phyloP scores from a whole-genome alignment of 92 coral and sea anemone genomes.

The Palythoa grandis region DNA sequence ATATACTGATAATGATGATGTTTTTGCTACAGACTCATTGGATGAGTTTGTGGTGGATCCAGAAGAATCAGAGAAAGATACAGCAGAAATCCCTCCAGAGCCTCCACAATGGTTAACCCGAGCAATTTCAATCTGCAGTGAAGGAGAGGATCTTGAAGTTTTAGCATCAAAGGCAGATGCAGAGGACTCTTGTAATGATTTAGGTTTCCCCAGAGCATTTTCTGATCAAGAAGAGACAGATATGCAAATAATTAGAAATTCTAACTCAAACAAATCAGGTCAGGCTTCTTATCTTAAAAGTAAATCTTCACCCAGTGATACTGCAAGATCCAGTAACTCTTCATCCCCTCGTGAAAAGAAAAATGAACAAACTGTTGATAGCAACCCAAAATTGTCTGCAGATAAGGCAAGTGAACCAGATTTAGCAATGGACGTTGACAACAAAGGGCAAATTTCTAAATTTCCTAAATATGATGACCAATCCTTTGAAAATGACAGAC shows the following conservation, averaged over 20 bases:
- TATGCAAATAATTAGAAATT: background rate
- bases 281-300: background rate
- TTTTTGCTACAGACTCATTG: slow-evolving; percentile 46
- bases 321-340: background rate
- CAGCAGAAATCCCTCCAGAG: slow-evolving; percentile 20
- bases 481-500: background rate
- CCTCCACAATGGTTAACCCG: slow-evolving; percentile 87
- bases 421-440: background rate
- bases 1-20: slow-evolving; percentile 52
- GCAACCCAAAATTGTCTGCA: background rate
- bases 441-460: background rate
- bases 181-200: slow-evolving; percentile 49
- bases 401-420: background rate
- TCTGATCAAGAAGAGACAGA: slow-evolving; percentile 58
- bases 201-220: slow-evolving; percentile 77
- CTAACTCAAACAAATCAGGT: background rate
- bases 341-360: background rate
- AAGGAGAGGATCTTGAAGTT: slow-evolving; percentile 91
- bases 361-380: background rate
- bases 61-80: slow-evolving; percentile 21
- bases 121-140: slow-evolving; percentile 96
- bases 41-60: slow-evolving; percentile 34
- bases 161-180: slow-evolving; percentile 91
- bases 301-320: background rate
- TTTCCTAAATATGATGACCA: background rate